phyloP scores from a whole-genome alignment of 1,140 invertebrate genomes.

The Dryas iulia region DNA sequence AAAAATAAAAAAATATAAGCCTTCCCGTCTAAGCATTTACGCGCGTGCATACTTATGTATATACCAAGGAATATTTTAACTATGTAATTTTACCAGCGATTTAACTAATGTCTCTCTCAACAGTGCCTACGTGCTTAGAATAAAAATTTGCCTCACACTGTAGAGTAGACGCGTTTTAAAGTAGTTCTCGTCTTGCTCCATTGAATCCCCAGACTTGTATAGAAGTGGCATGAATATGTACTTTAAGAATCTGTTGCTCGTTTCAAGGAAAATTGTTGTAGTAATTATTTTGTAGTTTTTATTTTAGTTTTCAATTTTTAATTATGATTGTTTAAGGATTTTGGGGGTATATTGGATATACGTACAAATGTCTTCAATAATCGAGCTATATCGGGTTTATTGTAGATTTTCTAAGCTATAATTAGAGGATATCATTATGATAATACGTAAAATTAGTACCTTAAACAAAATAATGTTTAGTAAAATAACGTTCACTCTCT shows the following conservation, averaged over 20 bases:
- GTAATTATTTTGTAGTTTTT: background rate
- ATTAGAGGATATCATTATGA: too few relatives aligned
- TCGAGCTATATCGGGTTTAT: too few relatives aligned
- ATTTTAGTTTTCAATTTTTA: background rate
- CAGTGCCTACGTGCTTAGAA: slow-evolving; percentile 43
- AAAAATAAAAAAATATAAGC: background rate
- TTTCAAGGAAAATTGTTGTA: background rate
- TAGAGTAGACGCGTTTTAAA: slow-evolving; percentile 30
- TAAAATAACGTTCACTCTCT: too few relatives aligned
- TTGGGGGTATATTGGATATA: too few relatives aligned
- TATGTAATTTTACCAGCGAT: slow-evolving; percentile 47
- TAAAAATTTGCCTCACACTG: slow-evolving; percentile 28
- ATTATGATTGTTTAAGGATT: too few relatives aligned
- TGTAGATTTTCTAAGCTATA: too few relatives aligned
- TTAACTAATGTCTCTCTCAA: slow-evolving; percentile 51
- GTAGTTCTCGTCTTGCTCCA: slow-evolving; percentile 25
- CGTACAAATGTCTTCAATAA: too few relatives aligned
- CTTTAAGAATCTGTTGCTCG: background rate
- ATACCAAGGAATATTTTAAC: slow-evolving; percentile 18
- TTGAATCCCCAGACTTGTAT: slow-evolving; percentile 16
- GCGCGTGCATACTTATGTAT: background rate
- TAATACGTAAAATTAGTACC: too few relatives aligned
- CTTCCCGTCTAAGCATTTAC: background rate
- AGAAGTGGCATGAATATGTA: background rate
- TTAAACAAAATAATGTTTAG: too few relatives aligned